These are phyloP conservation scores for Seriola aureovittata DNA, from an alignment of 2,113 vertebrate species.

Conservation along the genomic window DNA sequence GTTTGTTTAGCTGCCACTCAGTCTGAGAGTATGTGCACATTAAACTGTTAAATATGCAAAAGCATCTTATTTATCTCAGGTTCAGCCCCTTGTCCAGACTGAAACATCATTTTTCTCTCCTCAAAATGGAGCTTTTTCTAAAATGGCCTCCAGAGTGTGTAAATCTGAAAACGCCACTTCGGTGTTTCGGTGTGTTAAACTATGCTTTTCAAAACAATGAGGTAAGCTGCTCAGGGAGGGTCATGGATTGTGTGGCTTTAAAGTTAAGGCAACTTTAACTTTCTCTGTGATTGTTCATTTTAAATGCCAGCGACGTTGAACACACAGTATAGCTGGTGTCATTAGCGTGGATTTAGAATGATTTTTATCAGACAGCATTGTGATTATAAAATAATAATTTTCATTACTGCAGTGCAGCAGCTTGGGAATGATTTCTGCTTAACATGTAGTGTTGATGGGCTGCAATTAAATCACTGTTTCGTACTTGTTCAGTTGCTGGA, in stretches of 20 bases:
- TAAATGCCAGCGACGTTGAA: too few relatives aligned
- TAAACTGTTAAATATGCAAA: background rate
- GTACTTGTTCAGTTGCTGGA: too few relatives aligned
- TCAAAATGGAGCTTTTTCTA: background rate
- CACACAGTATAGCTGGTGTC: too few relatives aligned
- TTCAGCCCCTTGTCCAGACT: background rate
- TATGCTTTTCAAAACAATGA: background rate
- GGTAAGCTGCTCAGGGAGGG: background rate
- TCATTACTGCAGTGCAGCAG: too few relatives aligned
- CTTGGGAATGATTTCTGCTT: too few relatives aligned
- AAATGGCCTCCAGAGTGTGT: background rate
- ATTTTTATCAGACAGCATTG: too few relatives aligned
- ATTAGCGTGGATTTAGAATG: too few relatives aligned
- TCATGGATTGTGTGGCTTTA: background rate
- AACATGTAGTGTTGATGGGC: too few relatives aligned
- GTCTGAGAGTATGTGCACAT: background rate
- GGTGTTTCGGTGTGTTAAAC: background rate
- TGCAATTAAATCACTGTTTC: too few relatives aligned
- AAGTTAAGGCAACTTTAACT: too few relatives aligned
- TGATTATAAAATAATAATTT: too few relatives aligned
- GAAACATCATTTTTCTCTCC: background rate
- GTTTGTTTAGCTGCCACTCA: slow-evolving; percentile 47
- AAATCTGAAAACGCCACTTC: background rate
- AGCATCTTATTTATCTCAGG: background rate
- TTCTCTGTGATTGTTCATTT: too few relatives aligned